Conservation (phyloP, 1,140 invertebrate species). For the Steinernema khuongi region DNA sequence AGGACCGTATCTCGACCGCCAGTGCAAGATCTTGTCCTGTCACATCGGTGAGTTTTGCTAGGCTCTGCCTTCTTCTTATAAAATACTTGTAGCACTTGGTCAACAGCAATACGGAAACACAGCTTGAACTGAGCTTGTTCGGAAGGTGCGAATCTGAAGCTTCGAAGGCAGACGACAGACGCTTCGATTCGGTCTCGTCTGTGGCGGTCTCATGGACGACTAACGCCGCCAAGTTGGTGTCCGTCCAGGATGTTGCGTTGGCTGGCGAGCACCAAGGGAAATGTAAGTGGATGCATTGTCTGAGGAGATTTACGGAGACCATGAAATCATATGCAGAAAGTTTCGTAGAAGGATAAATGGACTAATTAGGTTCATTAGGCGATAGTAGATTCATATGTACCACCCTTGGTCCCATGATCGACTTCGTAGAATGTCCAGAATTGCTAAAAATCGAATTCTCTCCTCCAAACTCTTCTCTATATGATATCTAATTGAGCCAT, state of each 20-base stretch:
- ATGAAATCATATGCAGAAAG: no score
- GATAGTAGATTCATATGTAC: no score
- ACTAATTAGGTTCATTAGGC: no score
- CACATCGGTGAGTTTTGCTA: constrained; percentile 24
- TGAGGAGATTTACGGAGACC: no score
- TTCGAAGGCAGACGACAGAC: constrained; percentile 25
- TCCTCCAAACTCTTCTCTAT: background rate
- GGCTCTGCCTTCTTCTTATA: background rate
- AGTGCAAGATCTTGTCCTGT: constrained; percentile 25
- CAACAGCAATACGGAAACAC: constrained; percentile 20
- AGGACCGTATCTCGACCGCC: background rate
- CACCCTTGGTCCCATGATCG: no score
- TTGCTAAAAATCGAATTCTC: no score
- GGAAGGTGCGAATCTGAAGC: constrained; percentile 24
- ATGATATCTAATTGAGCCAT: background rate
- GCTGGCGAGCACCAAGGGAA: background rate
- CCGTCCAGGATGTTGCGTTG: constrained; percentile 20
- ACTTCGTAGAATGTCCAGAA: no score
- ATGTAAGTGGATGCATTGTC: no score
- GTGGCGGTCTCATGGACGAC: constrained; percentile 23
- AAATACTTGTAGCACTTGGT: constrained; percentile 30
- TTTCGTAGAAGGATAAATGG: no score
- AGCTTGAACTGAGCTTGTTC: constrained; percentile 25
- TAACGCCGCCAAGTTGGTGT: constrained; percentile 6
- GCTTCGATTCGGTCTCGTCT: constrained; percentile 29